Conservation (phyloP, 2,113 vertebrate species). For the Paramisgurnus dabryanus region DNA sequence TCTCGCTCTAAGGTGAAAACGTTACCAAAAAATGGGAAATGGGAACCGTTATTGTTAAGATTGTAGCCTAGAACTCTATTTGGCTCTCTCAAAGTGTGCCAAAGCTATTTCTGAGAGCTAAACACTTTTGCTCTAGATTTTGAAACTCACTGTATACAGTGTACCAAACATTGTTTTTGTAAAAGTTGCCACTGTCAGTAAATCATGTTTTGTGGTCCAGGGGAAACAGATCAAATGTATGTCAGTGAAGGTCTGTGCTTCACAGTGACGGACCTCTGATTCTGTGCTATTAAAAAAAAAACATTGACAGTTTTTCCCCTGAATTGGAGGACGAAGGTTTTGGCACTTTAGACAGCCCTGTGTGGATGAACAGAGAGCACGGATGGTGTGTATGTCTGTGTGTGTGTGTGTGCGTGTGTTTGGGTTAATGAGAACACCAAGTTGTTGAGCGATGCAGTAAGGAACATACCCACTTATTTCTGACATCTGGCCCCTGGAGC, state of each 20-base stretch:
- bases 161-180: neutral
- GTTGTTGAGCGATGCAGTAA: constrained; percentile 3
- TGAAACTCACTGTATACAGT: neutral
- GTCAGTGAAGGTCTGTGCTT: constrained; percentile 21
- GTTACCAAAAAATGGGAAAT: too few species aligned
- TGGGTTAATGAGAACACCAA: constrained; percentile 39
- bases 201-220: neutral
- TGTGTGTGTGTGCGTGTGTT: constrained; percentile 18
- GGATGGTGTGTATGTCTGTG: constrained; percentile 14
- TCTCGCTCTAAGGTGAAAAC: too few species aligned
- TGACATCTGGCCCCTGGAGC: constrained; percentile 27
- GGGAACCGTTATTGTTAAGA: too few species aligned
- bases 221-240: constrained; percentile 2
- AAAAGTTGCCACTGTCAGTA: neutral
- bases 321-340: constrained; percentile 6
- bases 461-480: constrained; percentile 25
- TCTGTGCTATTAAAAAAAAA: neutral
- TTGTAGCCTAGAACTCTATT: too few species aligned
- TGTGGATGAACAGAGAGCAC: constrained; percentile 1
- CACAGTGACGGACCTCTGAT: neutral
- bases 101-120: too few species aligned
- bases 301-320: constrained; percentile 4
- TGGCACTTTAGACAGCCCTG: constrained; percentile 30
- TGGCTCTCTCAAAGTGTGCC: too few species aligned
- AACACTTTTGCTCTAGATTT: too few species aligned